Evolutionary conservation across 2,888 invertebrate genomes (phyloP).

Genomic region (Hartigia nigra): DNA sequence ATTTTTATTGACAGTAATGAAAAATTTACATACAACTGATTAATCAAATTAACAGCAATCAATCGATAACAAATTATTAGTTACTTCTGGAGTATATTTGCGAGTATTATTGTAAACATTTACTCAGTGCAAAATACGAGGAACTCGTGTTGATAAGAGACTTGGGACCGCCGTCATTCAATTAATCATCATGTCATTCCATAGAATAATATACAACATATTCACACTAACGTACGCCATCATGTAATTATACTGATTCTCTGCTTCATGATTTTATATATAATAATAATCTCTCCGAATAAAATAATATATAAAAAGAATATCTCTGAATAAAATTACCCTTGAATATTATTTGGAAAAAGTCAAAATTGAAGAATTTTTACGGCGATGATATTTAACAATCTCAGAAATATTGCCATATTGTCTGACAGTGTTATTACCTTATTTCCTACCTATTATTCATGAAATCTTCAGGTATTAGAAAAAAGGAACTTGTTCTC

Average conservation of each 20-base stretch:
- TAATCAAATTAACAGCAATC: not conserved
- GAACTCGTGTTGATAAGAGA: not conserved
- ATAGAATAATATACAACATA: not conserved
- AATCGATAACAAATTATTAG: not conserved
- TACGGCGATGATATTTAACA: not conserved
- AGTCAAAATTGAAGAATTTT: too few species aligned
- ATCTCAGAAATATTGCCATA: not conserved
- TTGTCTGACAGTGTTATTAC: not conserved
- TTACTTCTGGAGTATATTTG: not conserved
- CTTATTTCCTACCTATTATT: not conserved
- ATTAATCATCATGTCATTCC: not conserved
- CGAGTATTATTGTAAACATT: not conserved
- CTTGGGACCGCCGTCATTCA: not conserved
- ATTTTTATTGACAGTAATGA: not conserved
- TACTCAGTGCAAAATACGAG: not conserved
- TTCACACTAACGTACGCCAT: not conserved
- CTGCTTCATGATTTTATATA: not conserved
- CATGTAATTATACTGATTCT: not conserved
- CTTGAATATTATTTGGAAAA: not conserved
- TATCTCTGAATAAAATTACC: not conserved
- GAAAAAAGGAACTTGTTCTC: not conserved
- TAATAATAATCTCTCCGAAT: not conserved
- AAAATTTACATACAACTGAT: not conserved
- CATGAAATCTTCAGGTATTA: not conserved
- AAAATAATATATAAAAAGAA: not conserved